Conservation (phyloP, 2,797 vertebrate genomes). For the Lophotriccus pileatus region DNA sequence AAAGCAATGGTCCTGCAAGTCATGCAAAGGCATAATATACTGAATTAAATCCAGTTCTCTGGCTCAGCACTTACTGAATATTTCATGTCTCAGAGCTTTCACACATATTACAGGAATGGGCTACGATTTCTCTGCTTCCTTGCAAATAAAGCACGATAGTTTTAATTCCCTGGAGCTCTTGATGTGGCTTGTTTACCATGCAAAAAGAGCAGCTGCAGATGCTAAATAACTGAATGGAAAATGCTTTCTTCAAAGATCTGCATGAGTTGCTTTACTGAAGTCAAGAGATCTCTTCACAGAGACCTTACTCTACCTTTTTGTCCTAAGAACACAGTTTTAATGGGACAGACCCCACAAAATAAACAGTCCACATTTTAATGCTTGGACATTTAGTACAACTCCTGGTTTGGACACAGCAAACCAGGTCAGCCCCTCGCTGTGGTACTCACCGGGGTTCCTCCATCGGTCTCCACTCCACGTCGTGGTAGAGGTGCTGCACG, state of each 20-base stretch:
- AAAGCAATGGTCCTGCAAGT: not conserved
- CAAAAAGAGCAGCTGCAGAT: not conserved
- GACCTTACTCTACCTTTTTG: not conserved
- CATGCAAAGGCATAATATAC: not conserved
- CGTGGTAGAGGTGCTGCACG: conserved; percentile 87
- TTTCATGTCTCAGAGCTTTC: not conserved
- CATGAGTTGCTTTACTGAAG: not conserved
- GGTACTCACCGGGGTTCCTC: conserved; percentile 86
- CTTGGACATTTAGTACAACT: not conserved
- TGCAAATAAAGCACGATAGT: not conserved
- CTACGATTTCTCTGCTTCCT: not conserved
- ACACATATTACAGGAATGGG: not conserved
- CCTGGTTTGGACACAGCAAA: not conserved
- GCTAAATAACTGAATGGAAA: not conserved
- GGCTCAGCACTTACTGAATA: not conserved
- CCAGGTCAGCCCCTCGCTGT: not conserved
- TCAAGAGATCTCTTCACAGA: not conserved
- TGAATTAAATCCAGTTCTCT: not conserved
- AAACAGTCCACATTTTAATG: not conserved
- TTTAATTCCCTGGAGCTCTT: not conserved
- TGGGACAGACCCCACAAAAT: not conserved
- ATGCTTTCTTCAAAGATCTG: not conserved
- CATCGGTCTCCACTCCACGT: conserved; percentile 95
- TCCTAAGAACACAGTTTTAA: not conserved
- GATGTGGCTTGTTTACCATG: not conserved